These are phyloP conservation scores for Siphlonurus alternatus DNA, from an alignment of 2,888 invertebrate species.

Conservation along the genomic window DNA sequence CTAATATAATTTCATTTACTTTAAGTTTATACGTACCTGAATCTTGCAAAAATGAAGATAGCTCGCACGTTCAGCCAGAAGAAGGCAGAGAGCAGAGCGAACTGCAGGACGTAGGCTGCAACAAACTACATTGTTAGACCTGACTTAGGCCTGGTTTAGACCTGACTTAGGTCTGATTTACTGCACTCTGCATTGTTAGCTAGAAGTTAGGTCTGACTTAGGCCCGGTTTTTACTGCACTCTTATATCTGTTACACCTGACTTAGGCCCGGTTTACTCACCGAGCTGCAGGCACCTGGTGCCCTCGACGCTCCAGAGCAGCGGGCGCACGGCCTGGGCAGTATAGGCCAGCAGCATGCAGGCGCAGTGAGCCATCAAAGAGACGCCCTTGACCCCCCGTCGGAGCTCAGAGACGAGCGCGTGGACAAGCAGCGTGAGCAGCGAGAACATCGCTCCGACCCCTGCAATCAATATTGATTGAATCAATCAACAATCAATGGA, in stretches of 20 bases:
- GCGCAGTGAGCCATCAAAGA: not conserved
- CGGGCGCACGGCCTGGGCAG: not conserved
- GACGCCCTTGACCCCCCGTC: not conserved
- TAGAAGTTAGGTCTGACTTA: no score
- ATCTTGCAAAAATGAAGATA: not conserved
- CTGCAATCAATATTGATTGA: not conserved
- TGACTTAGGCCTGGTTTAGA: no score
- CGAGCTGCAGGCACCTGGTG: not conserved
- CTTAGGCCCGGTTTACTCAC: no score
- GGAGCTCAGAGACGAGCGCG: not conserved
- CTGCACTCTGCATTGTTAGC: no score
- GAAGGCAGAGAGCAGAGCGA: not conserved
- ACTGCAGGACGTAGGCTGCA: not conserved
- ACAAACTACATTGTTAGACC: not conserved
- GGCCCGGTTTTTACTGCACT: no score
- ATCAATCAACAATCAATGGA: no score
- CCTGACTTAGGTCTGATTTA: no score
- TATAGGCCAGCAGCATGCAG: not conserved
- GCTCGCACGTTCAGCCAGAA: constrained; percentile 1
- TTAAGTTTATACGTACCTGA: no score
- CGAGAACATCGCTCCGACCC: not conserved
- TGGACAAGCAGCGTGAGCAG: not conserved
- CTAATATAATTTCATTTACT: no score
- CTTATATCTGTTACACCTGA: no score
- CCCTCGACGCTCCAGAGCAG: not conserved